These are phyloP conservation scores for Hemicordylus capensis DNA, from an alignment of 2,113 vertebrate species.

Conservation along the genomic window DNA sequence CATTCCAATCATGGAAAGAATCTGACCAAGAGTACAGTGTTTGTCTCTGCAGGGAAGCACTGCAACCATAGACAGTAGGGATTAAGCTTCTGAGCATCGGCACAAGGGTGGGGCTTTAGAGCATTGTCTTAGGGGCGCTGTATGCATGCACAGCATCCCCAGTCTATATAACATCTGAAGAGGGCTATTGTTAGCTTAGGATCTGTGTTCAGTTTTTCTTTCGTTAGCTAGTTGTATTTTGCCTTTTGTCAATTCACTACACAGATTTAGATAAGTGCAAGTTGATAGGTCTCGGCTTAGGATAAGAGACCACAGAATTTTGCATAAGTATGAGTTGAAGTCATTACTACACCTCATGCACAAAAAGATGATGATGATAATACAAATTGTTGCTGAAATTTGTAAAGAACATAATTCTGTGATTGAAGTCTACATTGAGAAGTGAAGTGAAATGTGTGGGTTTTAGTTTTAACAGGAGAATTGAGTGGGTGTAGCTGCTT, in stretches of 20 bases:
- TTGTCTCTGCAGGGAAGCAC: too few species aligned
- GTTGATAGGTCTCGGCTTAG: too few species aligned
- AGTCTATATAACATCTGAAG: too few species aligned
- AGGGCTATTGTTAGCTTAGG: background rate
- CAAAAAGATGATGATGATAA: conserved; percentile 48
- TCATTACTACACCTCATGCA: conserved; percentile 24
- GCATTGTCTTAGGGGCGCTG: too few species aligned
- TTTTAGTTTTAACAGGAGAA: conserved; percentile 25
- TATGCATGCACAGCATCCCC: too few species aligned
- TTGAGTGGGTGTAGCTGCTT: conserved; percentile 15
- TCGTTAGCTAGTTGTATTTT: background rate
- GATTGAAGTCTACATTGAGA: background rate
- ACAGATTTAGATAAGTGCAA: background rate
- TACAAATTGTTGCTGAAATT: conserved; percentile 27
- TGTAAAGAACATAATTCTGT: conserved; percentile 49
- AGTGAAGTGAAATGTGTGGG: background rate
- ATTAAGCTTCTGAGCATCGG: too few species aligned
- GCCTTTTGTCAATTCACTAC: background rate
- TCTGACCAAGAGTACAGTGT: too few species aligned
- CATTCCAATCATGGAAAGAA: too few species aligned
- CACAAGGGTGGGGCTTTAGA: too few species aligned
- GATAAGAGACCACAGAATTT: background rate
- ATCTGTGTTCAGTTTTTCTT: background rate
- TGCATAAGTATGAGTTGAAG: conserved; percentile 14
- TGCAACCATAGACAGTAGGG: too few species aligned